These are phyloP conservation scores for Zosterops hypoxanthus DNA, from an alignment of 2,113 vertebrate genomes.

Conservation along the genomic window DNA sequence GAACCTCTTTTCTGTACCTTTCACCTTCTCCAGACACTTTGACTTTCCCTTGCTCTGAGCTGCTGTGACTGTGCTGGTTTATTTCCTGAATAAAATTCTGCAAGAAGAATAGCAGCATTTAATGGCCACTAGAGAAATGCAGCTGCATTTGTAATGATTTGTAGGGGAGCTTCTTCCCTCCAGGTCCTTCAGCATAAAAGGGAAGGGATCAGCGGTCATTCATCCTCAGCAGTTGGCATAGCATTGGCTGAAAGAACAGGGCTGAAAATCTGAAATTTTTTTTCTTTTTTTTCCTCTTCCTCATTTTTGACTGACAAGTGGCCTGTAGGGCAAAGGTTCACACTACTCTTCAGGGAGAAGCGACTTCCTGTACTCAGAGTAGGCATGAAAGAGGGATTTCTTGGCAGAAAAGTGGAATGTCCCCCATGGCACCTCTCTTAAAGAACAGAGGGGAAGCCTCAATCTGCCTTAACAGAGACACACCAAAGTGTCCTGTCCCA, in stretches of 20 bases:
- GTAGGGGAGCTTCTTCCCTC: not conserved
- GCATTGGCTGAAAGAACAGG: not conserved
- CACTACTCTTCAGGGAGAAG: not conserved
- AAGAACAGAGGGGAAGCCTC: not conserved
- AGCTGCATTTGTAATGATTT: not conserved
- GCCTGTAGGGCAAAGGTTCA: rapidly evolving
- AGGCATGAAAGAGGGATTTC: not conserved
- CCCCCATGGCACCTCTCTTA: not conserved
- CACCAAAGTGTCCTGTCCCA: not conserved
- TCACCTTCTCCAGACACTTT: not conserved
- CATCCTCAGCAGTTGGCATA: not conserved
- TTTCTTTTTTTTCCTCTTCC: not conserved
- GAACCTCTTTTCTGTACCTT: not conserved
- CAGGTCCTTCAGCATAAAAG: not conserved
- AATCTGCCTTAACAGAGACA: not conserved
- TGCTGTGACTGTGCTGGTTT: not conserved
- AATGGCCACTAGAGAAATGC: not conserved
- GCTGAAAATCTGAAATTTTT: not conserved
- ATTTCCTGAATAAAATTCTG: not conserved
- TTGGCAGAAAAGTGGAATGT: not conserved
- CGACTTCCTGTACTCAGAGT: not conserved
- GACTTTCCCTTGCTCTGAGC: not conserved
- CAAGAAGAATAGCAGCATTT: not conserved
- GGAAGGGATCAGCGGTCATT: not conserved
- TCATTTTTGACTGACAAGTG: not conserved